A percentile compares a stretch with the other conserved stretches of the same genome.
Evolutionary conservation across 2,113 vertebrate genomes (phyloP).

Genomic region (Stigmatopora argus): DNA sequence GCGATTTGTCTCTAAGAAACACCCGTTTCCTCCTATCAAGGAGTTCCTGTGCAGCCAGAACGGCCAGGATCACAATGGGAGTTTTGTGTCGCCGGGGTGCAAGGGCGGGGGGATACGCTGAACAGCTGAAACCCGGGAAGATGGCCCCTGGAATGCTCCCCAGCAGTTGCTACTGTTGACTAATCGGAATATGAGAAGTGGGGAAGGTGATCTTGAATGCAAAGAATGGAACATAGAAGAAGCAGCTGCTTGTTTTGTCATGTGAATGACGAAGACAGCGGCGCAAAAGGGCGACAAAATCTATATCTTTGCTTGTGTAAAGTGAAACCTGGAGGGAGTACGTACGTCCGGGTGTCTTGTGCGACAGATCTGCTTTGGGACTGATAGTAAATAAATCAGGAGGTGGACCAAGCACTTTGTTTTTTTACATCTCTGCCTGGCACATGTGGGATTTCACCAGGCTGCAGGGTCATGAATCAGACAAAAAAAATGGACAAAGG

Average conservation of each 20-base stretch:
- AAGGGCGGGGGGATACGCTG: constrained; percentile 66
- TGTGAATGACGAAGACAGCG: constrained; percentile 66
- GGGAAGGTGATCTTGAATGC: constrained; percentile 95
- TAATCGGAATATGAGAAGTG: constrained; percentile 97
- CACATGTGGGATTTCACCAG: constrained; percentile 44
- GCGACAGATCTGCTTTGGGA: constrained; percentile 57
- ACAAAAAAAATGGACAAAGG: constrained; percentile 32
- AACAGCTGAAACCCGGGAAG: constrained; percentile 95
- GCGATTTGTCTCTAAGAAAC: constrained; percentile 69
- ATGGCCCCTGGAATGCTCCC: constrained; percentile 90
- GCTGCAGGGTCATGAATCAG: constrained; percentile 26
- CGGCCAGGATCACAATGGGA: constrained; percentile 85
- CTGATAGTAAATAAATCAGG: constrained; percentile 63
- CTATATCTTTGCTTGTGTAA: constrained; percentile 62
- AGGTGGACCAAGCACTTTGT: constrained; percentile 34
- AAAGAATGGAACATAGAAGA: constrained; percentile 95
- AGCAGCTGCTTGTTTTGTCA: constrained; percentile 97
- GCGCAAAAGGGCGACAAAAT: constrained; percentile 60
- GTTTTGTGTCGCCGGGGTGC: constrained; percentile 88
- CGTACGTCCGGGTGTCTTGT: constrained; percentile 34
- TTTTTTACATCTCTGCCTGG: constrained; percentile 42
- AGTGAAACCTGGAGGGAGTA: constrained; percentile 54
- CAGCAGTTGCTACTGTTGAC: constrained; percentile 98
- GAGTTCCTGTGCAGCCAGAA: constrained; percentile 73
- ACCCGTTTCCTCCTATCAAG: constrained; percentile 74